A percentile compares a stretch with the other conserved stretches of the same genome.
phyloP scores from a whole-genome alignment of 2,888 invertebrate genomes.

The Leptodirus hochenwartii region DNA sequence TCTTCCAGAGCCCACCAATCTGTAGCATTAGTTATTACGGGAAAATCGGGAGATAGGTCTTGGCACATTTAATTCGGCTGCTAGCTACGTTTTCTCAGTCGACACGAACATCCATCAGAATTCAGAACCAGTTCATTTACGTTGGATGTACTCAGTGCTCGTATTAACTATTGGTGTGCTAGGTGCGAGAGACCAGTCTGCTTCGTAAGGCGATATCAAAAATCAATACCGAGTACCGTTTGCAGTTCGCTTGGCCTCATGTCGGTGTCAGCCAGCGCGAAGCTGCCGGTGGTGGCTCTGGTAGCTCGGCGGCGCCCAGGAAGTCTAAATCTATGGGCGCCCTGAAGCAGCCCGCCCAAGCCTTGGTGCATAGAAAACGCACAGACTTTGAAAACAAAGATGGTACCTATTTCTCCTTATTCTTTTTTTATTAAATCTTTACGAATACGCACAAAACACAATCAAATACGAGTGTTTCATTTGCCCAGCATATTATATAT shows the following conservation, averaged over 20 bases:
- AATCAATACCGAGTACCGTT: constrained; percentile 71
- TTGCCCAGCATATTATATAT: background rate
- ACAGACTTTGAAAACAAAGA: constrained; percentile 27
- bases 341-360: constrained; percentile 44
- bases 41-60: too few species aligned
- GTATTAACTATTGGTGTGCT: constrained; percentile 21
- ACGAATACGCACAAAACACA: background rate
- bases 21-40: too few species aligned
- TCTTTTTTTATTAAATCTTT: background rate
- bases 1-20: too few species aligned
- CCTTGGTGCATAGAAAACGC: constrained; percentile 28
- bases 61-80: too few species aligned
- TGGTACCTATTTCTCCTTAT: constrained; percentile 17
- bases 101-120: too few species aligned
- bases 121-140: too few species aligned
- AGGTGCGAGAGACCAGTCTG: constrained; percentile 33
- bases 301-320: constrained; percentile 34
- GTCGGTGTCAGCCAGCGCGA: constrained; percentile 28
- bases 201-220: constrained; percentile 51
- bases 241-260: constrained; percentile 76
- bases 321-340: constrained; percentile 82
- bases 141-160: too few species aligned
- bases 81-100: too few species aligned
- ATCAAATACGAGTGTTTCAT: too few species aligned
- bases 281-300: constrained; percentile 27